Base-by-base conservation (phyloP, 2,113 vertebrate genomes). In the Grallaria varia region DNA sequence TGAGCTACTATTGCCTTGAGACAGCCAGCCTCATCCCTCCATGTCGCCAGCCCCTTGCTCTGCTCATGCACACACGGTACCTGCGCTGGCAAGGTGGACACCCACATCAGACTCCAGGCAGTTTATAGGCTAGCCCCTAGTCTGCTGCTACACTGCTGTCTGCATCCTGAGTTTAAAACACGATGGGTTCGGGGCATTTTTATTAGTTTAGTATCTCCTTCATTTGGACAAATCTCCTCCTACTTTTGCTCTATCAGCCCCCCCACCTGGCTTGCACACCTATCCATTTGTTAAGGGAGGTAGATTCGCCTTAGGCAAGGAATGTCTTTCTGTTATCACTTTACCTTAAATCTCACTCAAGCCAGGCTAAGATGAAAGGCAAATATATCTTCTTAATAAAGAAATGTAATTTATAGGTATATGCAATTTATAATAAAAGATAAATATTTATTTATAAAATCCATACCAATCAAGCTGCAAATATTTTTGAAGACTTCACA, bases 31-130 rank as follows among this genome's bases (percentile, higher is more conserved):
- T 62, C 0, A 0, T 24, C 49, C 19, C 19, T 40, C 37, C 2
- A 0, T 8, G 9, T 45, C n/a, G 35, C 17, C 73, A 74, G n/a
- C 22, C 55, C 25, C 47, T 49, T 39, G 28, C 2, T 20, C 19
- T 52, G 37, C 42, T 16, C n/a, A n/a, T 5, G 2, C 5, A 12
- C 4, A 3, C n/a, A 37, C 35, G 39, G 49, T 37, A 49, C 14
- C 31, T 74, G 33, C 14, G 11, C 49, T 2, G 2, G 7, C 10
- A 9, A 69, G 27, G 49, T 0, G 4, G 44, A 18, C 25, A 8
- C 2, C 8, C 31, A 14, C 0, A 0, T 24, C 8, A 3, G 20
- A 14, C 2, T 2, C 23, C 31, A 20, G 50, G 37, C 33, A 74
- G 23, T 49, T 71, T 16, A 39, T 7, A 17, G 33, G 5, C 11